A percentile compares a stretch with the other conserved stretches of the same genome.
phyloP scores from a whole-genome alignment of 2,888 invertebrate genomes.

The Urechis unicinctus region DNA sequence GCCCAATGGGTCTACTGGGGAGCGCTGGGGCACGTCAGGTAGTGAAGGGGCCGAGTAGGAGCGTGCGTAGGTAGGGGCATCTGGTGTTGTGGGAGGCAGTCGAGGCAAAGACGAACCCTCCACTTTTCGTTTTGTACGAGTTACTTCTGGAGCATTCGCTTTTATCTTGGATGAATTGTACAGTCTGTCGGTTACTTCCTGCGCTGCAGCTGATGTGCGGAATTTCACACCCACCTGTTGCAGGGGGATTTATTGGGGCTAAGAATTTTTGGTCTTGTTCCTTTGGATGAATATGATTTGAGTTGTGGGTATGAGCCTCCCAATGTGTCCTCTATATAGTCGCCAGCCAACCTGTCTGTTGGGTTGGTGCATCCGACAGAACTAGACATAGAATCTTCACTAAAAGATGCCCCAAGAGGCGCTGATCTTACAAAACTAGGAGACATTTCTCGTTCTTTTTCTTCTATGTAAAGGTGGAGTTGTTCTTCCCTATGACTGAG shows the following conservation, averaged over 20 bases:
- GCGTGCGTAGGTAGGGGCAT: neutral
- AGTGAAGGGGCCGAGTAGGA: neutral
- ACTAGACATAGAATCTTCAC: neutral
- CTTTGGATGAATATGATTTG: too few relatives aligned
- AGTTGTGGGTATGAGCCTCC: too few relatives aligned
- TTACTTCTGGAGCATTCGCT: too few relatives aligned
- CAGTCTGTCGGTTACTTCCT: conserved; percentile 2
- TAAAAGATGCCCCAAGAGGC: neutral
- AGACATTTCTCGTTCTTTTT: neutral
- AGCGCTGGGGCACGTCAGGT: neutral
- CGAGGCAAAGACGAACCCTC: neutral
- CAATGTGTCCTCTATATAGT: too few relatives aligned
- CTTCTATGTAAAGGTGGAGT: neutral
- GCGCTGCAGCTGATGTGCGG: neutral
- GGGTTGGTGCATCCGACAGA: neutral
- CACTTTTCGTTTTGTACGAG: neutral
- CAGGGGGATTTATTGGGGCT: too few relatives aligned
- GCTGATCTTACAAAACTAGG: neutral
- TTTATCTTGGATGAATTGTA: neutral
- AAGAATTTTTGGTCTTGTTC: too few relatives aligned
- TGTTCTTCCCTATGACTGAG: neutral
- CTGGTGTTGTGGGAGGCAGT: neutral
- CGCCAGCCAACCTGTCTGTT: too few relatives aligned
- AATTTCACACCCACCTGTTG: neutral
- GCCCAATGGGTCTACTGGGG: too few relatives aligned